Base-by-base conservation (phyloP, 2,888 invertebrate genomes). In the Pteria penguin region DNA sequence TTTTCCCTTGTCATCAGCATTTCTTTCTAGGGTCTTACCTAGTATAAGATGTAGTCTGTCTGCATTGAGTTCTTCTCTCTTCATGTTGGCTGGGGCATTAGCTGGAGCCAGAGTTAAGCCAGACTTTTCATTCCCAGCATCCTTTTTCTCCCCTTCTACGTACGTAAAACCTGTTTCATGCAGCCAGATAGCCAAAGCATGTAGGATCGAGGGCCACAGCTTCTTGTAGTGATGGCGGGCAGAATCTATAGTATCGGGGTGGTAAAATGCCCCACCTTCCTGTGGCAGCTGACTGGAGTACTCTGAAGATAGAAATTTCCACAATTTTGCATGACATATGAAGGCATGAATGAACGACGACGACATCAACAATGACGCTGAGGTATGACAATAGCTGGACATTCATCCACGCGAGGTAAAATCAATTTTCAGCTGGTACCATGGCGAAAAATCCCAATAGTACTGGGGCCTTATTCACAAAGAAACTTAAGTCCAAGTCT, bases 181-280 rank as follows among this genome's bases (percentile, higher is more conserved):
- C 11, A 97, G 93, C 96, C 97, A 96, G 0, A 98, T 94, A 0
- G 98, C 95, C 0, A 97, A 96, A 1, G 99, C 99, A 90, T 98
- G 96, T 31, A 99, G 94, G 81, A 99, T 95, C 0, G 98, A 96
- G 0, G 99, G 97, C 99, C 99, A 99, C 0, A 97, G 96, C 84
- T 95, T 94, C 26, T 95, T 94, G 93, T 99, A 99, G 92, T 98
- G 97, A 22, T 95, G 95, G 65, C 98, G 95, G 0, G 98, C 97
- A 11, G 96, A 96, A 60, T 98, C 98, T 87, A 97, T 97, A 0
- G 98, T 98, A 90, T 99, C 98, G 32, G 97, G 96, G 0, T 97
- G 97, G 93, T 98, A 99, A 93, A 99, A 99, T 22, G 99, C 97
- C 3, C 99, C 99, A 67, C 98, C 99, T 66, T 92, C 92, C 52